Percentiles rank a stretch among this genome's conserved stretches.
phyloP scores from a whole-genome alignment of 2,888 invertebrate species.

The Harmothoe impar region DNA sequence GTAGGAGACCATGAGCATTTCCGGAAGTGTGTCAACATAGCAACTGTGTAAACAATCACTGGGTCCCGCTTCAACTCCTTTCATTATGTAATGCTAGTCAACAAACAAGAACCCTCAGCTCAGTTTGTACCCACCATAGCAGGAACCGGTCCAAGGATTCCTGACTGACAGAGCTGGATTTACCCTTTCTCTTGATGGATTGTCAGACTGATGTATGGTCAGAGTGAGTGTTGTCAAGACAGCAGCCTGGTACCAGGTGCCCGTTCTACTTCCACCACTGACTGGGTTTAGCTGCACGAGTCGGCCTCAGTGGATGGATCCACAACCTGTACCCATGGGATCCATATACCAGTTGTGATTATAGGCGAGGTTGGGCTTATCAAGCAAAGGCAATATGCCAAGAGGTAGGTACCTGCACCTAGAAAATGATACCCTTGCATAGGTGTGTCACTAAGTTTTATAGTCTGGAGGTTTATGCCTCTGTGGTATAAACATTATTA shows the following conservation, averaged over 20 bases:
- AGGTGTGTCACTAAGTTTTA: too few species aligned
- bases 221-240: background rate
- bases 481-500: too few species aligned
- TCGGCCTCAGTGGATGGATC: too few species aligned
- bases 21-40: slow-evolving; percentile 55
- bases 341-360: too few species aligned
- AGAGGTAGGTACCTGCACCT: background rate
- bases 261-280: background rate
- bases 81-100: slow-evolving; percentile 44
- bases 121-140: background rate
- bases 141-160: background rate
- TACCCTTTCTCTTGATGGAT: too few species aligned
- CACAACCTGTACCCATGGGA: too few species aligned
- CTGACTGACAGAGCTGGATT: too few species aligned
- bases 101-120: background rate
- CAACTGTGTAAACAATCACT: slow-evolving; percentile 54
- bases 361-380: background rate
- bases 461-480: too few species aligned
- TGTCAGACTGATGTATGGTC: too few species aligned
- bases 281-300: too few species aligned
- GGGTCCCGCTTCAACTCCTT: background rate
- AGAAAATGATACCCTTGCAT: too few species aligned
- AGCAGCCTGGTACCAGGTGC: background rate
- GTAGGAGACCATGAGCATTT: background rate
- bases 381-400: slow-evolving; percentile 17